These are phyloP conservation scores for Noctua comes DNA, from an alignment of 2,888 invertebrate species.

Conservation along the genomic window DNA sequence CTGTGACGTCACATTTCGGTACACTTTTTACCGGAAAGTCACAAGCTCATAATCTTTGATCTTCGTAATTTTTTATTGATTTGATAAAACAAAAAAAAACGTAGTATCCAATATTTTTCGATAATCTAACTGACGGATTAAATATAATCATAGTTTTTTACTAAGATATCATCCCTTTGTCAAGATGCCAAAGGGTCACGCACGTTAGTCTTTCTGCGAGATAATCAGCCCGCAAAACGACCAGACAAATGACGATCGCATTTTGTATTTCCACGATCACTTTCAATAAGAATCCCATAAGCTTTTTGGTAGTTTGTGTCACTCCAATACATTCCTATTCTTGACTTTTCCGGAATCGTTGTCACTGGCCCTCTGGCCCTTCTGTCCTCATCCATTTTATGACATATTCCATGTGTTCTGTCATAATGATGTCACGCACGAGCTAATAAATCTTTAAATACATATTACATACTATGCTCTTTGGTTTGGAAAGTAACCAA, in stretches of 20 bases:
- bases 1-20: too few relatives aligned
- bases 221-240: background rate
- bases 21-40: too few relatives aligned
- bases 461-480: slow-evolving; percentile 11
- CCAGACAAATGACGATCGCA: background rate
- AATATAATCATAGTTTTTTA: too few relatives aligned
- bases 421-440: slow-evolving; percentile 39
- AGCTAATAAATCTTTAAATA: slow-evolving; percentile 34
- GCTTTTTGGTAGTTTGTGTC: background rate
- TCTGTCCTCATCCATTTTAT: slow-evolving; percentile 12
- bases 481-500: slow-evolving; percentile 21
- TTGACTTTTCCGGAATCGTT: background rate
- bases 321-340: background rate
- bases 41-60: too few relatives aligned
- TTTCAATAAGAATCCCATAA: background rate
- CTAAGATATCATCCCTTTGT: background rate
- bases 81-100: too few relatives aligned
- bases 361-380: background rate
- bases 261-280: background rate
- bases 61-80: too few relatives aligned
- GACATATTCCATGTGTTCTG: slow-evolving; percentile 22
- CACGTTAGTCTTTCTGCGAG: background rate
- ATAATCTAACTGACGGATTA: too few relatives aligned
- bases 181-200: background rate
- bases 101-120: too few relatives aligned